These are phyloP conservation scores for Ochropleura leucogaster DNA, from an alignment of 2,888 invertebrate species.

Conservation along the genomic window DNA sequence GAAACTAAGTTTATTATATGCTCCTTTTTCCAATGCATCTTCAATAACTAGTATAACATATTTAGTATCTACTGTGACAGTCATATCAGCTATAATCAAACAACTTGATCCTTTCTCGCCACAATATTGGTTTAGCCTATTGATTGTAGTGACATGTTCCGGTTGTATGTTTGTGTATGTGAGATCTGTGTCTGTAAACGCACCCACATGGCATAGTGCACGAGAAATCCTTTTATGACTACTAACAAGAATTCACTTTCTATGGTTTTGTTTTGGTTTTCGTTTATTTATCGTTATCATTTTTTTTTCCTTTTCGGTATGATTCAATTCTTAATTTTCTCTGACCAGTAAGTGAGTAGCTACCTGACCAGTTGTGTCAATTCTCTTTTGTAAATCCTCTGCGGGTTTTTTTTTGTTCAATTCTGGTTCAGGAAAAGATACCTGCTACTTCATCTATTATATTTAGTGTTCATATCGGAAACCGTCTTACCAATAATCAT, in stretches of 20 bases:
- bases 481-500: neutral
- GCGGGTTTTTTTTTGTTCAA: neutral
- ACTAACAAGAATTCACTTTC: constrained; percentile 23
- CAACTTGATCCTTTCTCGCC: constrained; percentile 24
- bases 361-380: neutral
- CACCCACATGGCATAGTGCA: constrained; percentile 1
- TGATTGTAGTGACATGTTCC: constrained; percentile 17
- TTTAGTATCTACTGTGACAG: constrained; percentile 1
- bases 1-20: neutral
- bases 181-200: constrained; percentile 30
- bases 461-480: neutral
- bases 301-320: neutral
- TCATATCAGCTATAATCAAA: neutral
- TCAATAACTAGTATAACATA: neutral
- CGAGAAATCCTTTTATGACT: constrained; percentile 39
- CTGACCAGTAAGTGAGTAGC: too few species aligned
- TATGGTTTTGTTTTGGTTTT: constrained; percentile 4
- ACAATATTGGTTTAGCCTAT: constrained; percentile 46
- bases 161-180: constrained; percentile 33
- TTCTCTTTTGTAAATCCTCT: neutral
- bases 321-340: neutral
- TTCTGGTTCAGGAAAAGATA: neutral
- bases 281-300: neutral
- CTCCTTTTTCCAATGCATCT: neutral
- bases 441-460: neutral